A percentile compares a stretch with the other conserved stretches of the same genome.
These are phyloP conservation scores for Drosophila saltans DNA, from an alignment of 1,140 invertebrate species.

Conservation along the genomic window DNA sequence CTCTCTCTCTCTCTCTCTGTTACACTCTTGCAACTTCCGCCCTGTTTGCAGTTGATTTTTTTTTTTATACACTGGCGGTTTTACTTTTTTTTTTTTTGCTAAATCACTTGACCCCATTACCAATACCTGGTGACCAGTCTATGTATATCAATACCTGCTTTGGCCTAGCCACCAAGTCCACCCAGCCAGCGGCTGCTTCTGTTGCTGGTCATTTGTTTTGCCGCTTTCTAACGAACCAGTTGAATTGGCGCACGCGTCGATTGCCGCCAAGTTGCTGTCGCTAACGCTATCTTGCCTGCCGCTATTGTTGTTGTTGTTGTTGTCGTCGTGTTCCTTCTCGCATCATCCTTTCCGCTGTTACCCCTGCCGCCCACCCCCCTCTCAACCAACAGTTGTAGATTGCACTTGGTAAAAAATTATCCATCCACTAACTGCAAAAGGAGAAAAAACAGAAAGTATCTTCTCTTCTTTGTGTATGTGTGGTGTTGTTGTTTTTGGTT, in stretches of 20 bases:
- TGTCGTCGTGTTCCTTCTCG: slow-evolving; percentile 17
- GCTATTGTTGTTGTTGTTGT: slow-evolving; percentile 28
- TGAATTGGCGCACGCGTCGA: slow-evolving; percentile 75
- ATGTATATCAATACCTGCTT: slow-evolving; percentile 47
- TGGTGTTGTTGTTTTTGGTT: neutral
- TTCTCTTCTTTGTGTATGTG: slow-evolving; percentile 1
- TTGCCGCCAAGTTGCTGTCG: slow-evolving; percentile 34
- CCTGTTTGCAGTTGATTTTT: slow-evolving; percentile 56
- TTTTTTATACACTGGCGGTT: slow-evolving; percentile 14
- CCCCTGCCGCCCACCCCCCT: slow-evolving; percentile 3
- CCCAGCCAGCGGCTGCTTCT: slow-evolving; percentile 7
- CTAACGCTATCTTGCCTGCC: neutral
- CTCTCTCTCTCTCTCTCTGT: neutral
- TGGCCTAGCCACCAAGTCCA: slow-evolving; percentile 13
- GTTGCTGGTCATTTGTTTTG: slow-evolving; percentile 74
- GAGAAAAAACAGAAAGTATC: slow-evolving; percentile 20
- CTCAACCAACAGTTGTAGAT: slow-evolving; percentile 6
- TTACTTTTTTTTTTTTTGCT: slow-evolving; percentile 48
- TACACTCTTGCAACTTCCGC: slow-evolving; percentile 33
- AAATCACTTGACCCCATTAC: slow-evolving; percentile 80
- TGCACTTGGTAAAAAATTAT: slow-evolving; percentile 43
- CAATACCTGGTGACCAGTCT: slow-evolving; percentile 71
- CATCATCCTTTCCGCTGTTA: neutral
- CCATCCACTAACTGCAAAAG: slow-evolving; percentile 23
- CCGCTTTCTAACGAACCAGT: slow-evolving; percentile 79